These are phyloP conservation scores for Drosophila longiperda DNA, from an alignment of 2,888 invertebrate genomes.

Conservation along the genomic window DNA sequence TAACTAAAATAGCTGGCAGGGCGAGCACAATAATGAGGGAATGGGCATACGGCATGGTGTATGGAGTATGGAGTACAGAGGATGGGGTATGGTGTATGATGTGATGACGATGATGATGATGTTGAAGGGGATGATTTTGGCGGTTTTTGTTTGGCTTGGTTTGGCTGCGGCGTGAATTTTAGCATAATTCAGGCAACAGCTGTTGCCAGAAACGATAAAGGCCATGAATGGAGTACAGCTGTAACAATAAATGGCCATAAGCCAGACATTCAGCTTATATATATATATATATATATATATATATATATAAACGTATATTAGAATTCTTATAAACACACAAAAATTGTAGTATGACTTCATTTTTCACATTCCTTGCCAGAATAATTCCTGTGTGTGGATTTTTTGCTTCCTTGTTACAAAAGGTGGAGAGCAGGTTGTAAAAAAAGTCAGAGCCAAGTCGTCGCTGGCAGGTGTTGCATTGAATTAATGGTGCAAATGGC, in stretches of 20 bases:
- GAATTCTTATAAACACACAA: slow-evolving; percentile 75
- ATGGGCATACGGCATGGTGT: background rate
- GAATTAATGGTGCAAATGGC: slow-evolving; percentile 81
- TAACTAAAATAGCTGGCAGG: slow-evolving; percentile 71
- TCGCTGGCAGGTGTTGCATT: slow-evolving; percentile 78
- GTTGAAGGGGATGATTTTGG: slow-evolving; percentile 28
- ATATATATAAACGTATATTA: slow-evolving; percentile 23
- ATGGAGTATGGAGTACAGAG: too few relatives aligned
- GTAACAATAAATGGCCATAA: slow-evolving; percentile 49
- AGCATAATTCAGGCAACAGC: slow-evolving; percentile 79
- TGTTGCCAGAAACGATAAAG: slow-evolving; percentile 81
- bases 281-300: slow-evolving; percentile 52
- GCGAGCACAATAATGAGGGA: slow-evolving; percentile 26
- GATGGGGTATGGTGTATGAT: background rate
- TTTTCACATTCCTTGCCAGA: slow-evolving; percentile 65
- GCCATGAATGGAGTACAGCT: slow-evolving; percentile 74
- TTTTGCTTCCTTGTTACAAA: slow-evolving; percentile 1
- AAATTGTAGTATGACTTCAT: slow-evolving; percentile 71
- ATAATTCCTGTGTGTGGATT: slow-evolving; percentile 3
- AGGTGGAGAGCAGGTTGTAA: slow-evolving; percentile 10
- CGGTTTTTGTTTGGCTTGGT: slow-evolving; percentile 32
- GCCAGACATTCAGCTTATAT: slow-evolving; percentile 37
- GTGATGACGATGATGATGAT: slow-evolving; percentile 18
- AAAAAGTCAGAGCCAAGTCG: slow-evolving; percentile 66
- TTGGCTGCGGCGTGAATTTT: slow-evolving; percentile 69